Evolutionary conservation across 2,113 vertebrate genomes (phyloP), one percentile per base, ranked within the genome.

Genomic region (Lagopus muta): DNA sequence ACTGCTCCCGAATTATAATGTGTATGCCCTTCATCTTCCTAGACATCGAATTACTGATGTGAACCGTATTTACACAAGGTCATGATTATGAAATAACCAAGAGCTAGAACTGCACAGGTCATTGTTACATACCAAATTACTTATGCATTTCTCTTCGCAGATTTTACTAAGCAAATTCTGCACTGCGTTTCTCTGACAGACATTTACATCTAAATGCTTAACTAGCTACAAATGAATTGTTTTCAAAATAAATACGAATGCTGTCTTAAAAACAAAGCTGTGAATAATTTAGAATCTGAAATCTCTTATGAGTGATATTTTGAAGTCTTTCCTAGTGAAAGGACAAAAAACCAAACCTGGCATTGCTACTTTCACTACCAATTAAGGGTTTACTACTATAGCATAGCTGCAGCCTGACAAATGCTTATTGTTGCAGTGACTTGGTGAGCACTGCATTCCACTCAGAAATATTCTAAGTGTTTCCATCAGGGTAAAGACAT

Each of bases 401-500:
- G 36, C 21, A 70, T 54, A 42, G 91, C 47, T 88, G 86, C 77
- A 14, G 17, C 13, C 70, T 89, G 79, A 95, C 76, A 97, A 95
- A 96, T 50, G 72, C 57, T 80, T 90, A 93, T 27, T 93, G 77
- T 88, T 92, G 84, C 75, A 89, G 42, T 48, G 75, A 94, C 83
- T 95, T 86, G 88, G 78, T 70, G 81, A 94, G 81, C 50, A 30
- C 55, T 69, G 78, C 82, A 95, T 96, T 97, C 89, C 66, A 90
- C 81, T 57, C 84, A 92, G 80, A 96, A 95, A 92, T 95, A 93
- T 32, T 69, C 2, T 91, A 96, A 89, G 93, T 80, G 89, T 66
- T 96, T 93, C 95, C n/a, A 55, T 88, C 88, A 90, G 79, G 58
- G 75, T 87, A 94, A 94, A 96, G 89, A 90, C 4, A 4, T 82